Percentiles rank a stretch among this genome's conserved stretches.
Conservation (phyloP, 2,797 vertebrate species). For the Poliocrania exsul region DNA sequence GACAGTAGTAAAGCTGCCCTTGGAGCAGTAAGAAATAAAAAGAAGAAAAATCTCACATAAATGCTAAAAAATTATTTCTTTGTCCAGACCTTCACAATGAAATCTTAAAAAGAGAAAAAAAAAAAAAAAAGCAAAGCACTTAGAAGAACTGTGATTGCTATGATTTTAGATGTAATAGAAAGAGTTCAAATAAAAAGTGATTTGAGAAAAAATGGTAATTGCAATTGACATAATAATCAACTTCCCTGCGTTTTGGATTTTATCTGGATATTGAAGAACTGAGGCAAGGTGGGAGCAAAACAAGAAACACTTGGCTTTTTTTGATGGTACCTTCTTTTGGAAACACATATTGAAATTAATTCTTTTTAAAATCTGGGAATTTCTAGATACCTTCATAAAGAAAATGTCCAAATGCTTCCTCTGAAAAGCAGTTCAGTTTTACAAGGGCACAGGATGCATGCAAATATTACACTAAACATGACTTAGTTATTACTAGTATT, state of each 20-base stretch:
- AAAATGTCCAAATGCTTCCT: not conserved
- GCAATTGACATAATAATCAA: not conserved
- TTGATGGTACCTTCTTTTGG: not conserved
- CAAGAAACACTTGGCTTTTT: accelerated
- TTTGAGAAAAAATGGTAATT: not conserved
- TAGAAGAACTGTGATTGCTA: not conserved
- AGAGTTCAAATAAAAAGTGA: not conserved
- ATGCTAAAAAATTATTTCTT: not conserved
- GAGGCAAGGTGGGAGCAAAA: accelerated
- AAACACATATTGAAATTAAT: not conserved
- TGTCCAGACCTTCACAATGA: not conserved
- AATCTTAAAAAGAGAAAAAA: not conserved
- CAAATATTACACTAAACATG: not conserved
- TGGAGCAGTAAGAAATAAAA: not conserved
- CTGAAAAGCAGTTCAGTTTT: not conserved
- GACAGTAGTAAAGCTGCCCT: not conserved
- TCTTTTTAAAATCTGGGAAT: not conserved
- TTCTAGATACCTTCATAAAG: not conserved
- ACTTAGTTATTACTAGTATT: not conserved
- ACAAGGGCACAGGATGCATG: not conserved
- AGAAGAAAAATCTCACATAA: not conserved
- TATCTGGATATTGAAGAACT: not conserved
- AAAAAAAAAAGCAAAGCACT: not conserved
- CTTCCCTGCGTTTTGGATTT: not conserved
- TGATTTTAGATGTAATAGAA: not conserved